Percentiles rank a stretch among this genome's conserved stretches.
Evolutionary conservation across 1,140 invertebrate genomes (phyloP).

Genomic region (Trachymyrmex septentrionalis): DNA sequence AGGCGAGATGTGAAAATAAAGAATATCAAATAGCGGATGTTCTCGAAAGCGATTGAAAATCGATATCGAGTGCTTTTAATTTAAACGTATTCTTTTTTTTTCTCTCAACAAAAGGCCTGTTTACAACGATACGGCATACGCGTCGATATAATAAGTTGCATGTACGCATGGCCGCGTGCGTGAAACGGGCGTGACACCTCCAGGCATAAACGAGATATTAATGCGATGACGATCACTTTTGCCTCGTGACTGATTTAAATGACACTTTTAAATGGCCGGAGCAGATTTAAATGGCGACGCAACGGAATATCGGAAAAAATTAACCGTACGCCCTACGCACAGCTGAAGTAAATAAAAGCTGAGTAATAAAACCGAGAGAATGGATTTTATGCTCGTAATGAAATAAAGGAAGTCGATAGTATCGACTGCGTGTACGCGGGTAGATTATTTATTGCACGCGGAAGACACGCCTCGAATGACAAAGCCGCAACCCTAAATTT

Average conservation of each 20-base stretch:
- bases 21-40: neutral
- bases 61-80: neutral
- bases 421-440: neutral
- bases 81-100: neutral
- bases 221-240: slow-evolving; percentile 39
- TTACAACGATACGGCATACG: neutral
- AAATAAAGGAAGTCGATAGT: slow-evolving; percentile 9
- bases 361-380: slow-evolving; percentile 6
- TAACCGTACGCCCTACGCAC: neutral
- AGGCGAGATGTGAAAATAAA: neutral
- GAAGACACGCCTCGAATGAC: slow-evolving; percentile 11
- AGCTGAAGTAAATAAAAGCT: no score
- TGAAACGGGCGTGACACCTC: slow-evolving; percentile 42
- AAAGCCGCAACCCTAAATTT: slow-evolving; percentile 8
- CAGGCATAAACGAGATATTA: slow-evolving; percentile 33
- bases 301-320: neutral
- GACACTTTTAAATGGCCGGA: slow-evolving; percentile 32
- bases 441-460: slow-evolving; percentile 6
- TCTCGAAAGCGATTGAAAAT: neutral
- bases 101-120: neutral
- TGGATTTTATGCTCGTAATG: neutral
- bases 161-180: slow-evolving; percentile 32
- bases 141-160: slow-evolving; percentile 34
- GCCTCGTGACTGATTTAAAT: slow-evolving; percentile 40
- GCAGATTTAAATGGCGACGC: slow-evolving; percentile 12